Evolutionary conservation across 1,140 invertebrate genomes (phyloP).

Genomic region (Melanaphis sacchari): DNA sequence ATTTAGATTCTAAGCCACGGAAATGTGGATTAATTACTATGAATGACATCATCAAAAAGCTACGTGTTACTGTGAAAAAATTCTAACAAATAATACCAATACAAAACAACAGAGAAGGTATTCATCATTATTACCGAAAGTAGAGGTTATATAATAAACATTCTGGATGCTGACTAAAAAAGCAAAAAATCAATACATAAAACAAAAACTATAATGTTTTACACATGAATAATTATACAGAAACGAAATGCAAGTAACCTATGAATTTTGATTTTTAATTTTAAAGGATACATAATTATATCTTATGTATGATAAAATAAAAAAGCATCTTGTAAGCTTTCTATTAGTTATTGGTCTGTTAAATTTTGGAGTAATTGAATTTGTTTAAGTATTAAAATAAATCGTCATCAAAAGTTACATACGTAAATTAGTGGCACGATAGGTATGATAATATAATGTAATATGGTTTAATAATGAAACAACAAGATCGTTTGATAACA

Average conservation of each 20-base stretch:
- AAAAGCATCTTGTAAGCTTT: background rate
- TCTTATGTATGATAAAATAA: background rate
- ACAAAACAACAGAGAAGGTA: background rate
- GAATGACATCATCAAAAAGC: background rate
- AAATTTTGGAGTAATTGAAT: background rate
- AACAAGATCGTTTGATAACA: background rate
- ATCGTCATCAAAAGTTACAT: background rate
- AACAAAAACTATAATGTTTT: background rate
- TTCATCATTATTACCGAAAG: background rate
- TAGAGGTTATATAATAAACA: background rate
- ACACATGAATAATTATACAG: background rate
- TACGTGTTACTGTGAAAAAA: background rate
- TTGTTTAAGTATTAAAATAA: background rate
- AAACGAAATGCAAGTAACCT: background rate
- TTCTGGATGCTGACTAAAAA: background rate
- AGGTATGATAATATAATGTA: background rate
- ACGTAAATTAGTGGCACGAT: background rate
- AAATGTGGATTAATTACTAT: background rate
- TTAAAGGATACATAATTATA: background rate
- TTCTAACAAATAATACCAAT: background rate
- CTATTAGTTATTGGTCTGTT: background rate
- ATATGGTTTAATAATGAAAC: background rate
- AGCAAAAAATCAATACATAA: background rate
- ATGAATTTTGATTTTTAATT: background rate
- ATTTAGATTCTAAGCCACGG: background rate